Evolutionary conservation across 2,888 invertebrate species (phyloP), one percentile per base, ranked within the genome.

Genomic region (Ichneumoninae sp.): DNA sequence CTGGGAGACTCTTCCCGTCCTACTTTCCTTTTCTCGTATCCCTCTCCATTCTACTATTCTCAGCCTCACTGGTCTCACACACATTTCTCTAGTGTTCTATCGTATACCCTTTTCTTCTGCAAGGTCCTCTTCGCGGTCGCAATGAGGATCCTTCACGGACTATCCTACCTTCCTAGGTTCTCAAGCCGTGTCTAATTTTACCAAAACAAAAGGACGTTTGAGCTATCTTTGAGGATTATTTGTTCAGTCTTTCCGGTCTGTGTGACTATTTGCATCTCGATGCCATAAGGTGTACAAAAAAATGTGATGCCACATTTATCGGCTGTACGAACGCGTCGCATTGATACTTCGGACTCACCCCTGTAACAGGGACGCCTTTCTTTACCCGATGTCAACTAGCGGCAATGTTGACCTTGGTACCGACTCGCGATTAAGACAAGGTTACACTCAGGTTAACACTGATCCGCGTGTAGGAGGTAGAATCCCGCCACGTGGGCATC

Each of bases 21-120:
- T 89, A 88, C 88, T 89, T 89, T 87, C 88, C 88, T 87, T 85
- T 83, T 86, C 87, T 83, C 87, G 77, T 86, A 77, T 82, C 79
- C 54, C 71, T 62, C 77, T 57, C 16, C 71, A 19, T 75, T 68
- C 71, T 26, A 47, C 70, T 22, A 16, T 69, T 71, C 40, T 54
- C 66, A 68, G 22, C 2, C 40, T 57, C 57, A 19, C 26, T 5
- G 22, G 57, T 57, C 26, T 54, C 33, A 40, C 7, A 52, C 71
- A 71, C 54, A 10, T 10, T 81, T 71, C 69, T 78, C 75, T 69
- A 74, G 57, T 36, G 77, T 36, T 79, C 66, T 40, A 22, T 52
- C 78, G 4, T 50, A 22, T 50, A 47, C 44, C 50, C 16, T 44
- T 66, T 68, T 69, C 54, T 26, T 62, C 54, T 57, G 70, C 52